A percentile compares a stretch with the other conserved stretches of the same genome.
phyloP scores from a whole-genome alignment of 2,113 vertebrate species.

The Ammodytes marinus region DNA sequence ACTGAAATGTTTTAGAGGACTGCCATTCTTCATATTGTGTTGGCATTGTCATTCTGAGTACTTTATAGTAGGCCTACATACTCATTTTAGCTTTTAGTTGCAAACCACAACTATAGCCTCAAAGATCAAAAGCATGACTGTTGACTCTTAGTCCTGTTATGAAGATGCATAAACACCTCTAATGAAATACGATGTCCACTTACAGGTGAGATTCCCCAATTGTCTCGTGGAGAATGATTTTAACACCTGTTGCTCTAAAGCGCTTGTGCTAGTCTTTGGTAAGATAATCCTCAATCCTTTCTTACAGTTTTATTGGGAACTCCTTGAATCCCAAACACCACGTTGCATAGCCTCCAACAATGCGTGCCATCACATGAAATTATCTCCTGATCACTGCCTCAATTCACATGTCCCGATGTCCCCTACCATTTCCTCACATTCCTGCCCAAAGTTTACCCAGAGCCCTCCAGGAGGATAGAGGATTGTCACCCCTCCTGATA shows the following conservation, averaged over 20 bases:
- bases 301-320: slow-evolving; percentile 43
- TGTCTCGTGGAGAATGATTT: neutral
- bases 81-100: no score
- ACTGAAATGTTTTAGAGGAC: neutral
- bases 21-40: neutral
- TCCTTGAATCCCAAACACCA: slow-evolving; percentile 28
- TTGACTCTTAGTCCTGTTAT: neutral
- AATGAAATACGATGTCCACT: neutral
- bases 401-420: slow-evolving; percentile 64
- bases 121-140: neutral
- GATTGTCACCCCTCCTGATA: slow-evolving; percentile 34
- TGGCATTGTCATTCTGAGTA: neutral
- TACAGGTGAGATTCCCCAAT: neutral
- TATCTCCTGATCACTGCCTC: slow-evolving; percentile 72
- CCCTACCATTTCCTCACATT: slow-evolving; percentile 60
- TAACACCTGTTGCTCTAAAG: neutral
- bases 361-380: slow-evolving; percentile 74
- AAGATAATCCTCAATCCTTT: slow-evolving; percentile 52
- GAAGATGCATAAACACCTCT: neutral
- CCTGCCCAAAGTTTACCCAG: slow-evolving; percentile 64
- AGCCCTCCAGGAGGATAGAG: slow-evolving; percentile 30
- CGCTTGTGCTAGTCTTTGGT: neutral
- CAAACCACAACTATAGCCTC: neutral
- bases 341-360: slow-evolving; percentile 47
- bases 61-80: neutral